These are phyloP conservation scores for Oryzias sinensis DNA, from an alignment of 2,797 vertebrate genomes.

Conservation along the genomic window DNA sequence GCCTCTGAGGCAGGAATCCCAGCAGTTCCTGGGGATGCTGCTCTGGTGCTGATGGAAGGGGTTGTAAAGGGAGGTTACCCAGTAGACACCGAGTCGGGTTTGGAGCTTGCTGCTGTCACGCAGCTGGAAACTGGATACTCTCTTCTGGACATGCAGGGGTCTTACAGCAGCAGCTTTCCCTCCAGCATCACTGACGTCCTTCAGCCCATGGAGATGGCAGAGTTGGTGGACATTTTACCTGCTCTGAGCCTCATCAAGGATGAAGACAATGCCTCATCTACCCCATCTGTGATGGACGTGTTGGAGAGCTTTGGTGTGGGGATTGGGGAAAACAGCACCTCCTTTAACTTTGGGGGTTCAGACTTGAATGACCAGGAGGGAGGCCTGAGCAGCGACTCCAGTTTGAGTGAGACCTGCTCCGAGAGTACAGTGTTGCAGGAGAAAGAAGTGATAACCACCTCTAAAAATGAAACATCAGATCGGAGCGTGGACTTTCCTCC, in stretches of 20 bases:
- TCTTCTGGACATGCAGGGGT: conserved; percentile 32
- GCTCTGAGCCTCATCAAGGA: conserved; percentile 64
- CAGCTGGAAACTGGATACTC: conserved; percentile 46
- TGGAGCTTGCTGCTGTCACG: conserved; percentile 37
- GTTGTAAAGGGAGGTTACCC: conserved; percentile 68
- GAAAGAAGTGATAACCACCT: conserved; percentile 5
- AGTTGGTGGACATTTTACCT: conserved; percentile 68
- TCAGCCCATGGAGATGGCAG: conserved; percentile 63
- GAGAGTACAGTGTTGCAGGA: conserved; percentile 4
- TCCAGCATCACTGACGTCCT: conserved; percentile 64
- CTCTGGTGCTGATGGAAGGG: conserved; percentile 45
- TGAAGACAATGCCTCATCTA: conserved; percentile 32
- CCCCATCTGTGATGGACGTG: conserved; percentile 57
- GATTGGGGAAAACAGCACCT: conserved; percentile 36
- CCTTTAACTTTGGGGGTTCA: conserved; percentile 40
- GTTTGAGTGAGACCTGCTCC: conserved; percentile 8
- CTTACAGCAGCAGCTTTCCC: conserved; percentile 23
- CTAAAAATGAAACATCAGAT: background rate
- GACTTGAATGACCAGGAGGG: conserved; percentile 19
- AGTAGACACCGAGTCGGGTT: conserved; percentile 55
- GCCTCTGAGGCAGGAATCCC: conserved; percentile 28
- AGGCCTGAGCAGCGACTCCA: conserved; percentile 4
- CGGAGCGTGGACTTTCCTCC: conserved; percentile 5
- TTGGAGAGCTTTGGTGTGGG: conserved; percentile 62
- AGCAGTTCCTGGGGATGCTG: conserved; percentile 18